Percentiles rank a stretch among this genome's conserved stretches.
These are phyloP conservation scores for Drosophila leontia DNA, from an alignment of 1,140 invertebrate genomes.

Conservation along the genomic window DNA sequence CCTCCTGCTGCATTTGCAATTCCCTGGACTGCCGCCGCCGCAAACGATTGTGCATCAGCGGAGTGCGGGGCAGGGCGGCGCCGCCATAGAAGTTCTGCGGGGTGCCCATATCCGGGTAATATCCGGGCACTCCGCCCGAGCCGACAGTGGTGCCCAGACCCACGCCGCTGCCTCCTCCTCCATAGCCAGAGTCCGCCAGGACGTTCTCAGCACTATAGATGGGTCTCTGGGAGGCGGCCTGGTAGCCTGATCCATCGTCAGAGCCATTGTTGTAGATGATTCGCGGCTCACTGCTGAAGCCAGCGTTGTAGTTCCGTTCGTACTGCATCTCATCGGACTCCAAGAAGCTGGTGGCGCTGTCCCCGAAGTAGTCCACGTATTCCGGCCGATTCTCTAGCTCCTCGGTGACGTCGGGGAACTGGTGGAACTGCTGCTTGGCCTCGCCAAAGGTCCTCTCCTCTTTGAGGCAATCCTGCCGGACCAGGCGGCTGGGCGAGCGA, in stretches of 20 bases:
- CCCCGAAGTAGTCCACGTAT: constrained; percentile 82
- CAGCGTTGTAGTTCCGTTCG: constrained; percentile 79
- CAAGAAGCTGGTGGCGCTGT: constrained; percentile 75
- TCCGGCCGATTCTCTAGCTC: constrained; percentile 70
- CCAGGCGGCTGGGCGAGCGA: constrained; percentile 77
- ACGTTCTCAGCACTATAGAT: constrained; percentile 80
- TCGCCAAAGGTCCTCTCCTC: constrained; percentile 83
- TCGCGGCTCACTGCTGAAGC: constrained; percentile 82
- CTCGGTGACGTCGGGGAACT: constrained; percentile 79
- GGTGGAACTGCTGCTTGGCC: constrained; percentile 82
- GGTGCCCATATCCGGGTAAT: constrained; percentile 56
- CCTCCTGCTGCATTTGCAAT: constrained; percentile 73
- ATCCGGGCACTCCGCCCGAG: constrained; percentile 40
- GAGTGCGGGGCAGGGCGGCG: constrained; percentile 72
- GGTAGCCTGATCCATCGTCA: constrained; percentile 62
- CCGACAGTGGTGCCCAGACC: constrained; percentile 21
- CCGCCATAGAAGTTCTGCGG: constrained; percentile 47
- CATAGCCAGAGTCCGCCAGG: constrained; percentile 47
- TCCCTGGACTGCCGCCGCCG: constrained; percentile 74
- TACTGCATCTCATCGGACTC: constrained; percentile 83
- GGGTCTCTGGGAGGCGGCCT: constrained; percentile 51
- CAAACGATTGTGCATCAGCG: constrained; percentile 78
- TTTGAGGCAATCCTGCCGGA: constrained; percentile 82
- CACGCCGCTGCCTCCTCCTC: constrained; percentile 23
- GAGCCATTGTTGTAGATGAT: constrained; percentile 82